Evolutionary conservation across 2,888 invertebrate species (phyloP).

Genomic region (Spodoptera picta): DNA sequence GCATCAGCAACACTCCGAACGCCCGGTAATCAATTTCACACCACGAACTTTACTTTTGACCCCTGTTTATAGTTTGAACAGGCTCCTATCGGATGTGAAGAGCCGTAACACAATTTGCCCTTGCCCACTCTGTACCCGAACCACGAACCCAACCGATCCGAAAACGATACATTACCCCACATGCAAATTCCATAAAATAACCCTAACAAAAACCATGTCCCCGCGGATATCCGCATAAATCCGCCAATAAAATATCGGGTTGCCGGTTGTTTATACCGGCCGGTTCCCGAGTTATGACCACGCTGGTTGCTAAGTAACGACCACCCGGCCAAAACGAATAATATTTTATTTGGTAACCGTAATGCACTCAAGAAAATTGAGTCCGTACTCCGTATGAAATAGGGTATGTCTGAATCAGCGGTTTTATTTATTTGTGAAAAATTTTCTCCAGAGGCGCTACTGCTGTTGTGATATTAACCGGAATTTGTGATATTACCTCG

Average conservation of each 20-base stretch:
- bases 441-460: conserved; percentile 16
- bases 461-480: conserved; percentile 34
- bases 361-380: conserved; percentile 80
- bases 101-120: conserved; percentile 10
- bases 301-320: conserved; percentile 55
- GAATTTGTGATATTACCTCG: conserved; percentile 30
- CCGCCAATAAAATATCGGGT: conserved; percentile 69
- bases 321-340: conserved; percentile 50
- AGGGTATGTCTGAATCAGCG: conserved; percentile 58
- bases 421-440: conserved; percentile 52
- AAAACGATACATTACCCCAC: conserved; percentile 46
- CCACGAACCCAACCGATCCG: conserved; percentile 21
- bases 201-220: conserved; percentile 58
- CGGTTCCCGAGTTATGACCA: conserved; percentile 66
- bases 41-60: too few relatives aligned
- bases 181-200: conserved; percentile 61
- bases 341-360: conserved; percentile 69
- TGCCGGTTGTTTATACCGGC: conserved; percentile 65
- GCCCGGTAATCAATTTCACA: too few relatives aligned
- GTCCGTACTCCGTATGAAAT: conserved; percentile 64
- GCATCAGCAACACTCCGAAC: too few relatives aligned
- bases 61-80: too few relatives aligned
- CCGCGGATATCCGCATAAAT: conserved; percentile 64
- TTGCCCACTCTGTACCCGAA: conserved; percentile 10
- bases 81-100: too few relatives aligned